Percentiles rank a stretch among this genome's conserved stretches.
phyloP scores from a whole-genome alignment of 2,888 invertebrate species.

The Drosophila hamatofila region DNA sequence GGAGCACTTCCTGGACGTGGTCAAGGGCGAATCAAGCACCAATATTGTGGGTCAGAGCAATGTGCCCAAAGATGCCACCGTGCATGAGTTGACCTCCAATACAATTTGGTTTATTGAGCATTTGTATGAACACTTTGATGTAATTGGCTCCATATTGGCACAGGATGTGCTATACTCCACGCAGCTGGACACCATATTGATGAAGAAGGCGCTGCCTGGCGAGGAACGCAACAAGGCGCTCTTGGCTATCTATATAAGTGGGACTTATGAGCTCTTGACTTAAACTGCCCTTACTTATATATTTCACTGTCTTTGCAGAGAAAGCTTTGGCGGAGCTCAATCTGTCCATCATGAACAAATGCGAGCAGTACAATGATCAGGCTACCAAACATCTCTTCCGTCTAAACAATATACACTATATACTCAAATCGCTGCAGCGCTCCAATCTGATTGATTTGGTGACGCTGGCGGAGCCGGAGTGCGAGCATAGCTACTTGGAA shows the following conservation, averaged over 20 bases:
- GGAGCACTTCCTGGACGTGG: constrained; percentile 96
- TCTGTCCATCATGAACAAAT: constrained; percentile 94
- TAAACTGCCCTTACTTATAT: background rate
- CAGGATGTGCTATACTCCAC: constrained; percentile 87
- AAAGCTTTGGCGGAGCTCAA: constrained; percentile 96
- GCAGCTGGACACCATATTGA: constrained; percentile 86
- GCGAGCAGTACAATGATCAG: constrained; percentile 95
- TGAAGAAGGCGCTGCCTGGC: constrained; percentile 85
- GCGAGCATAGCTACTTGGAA: constrained; percentile 93
- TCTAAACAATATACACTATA: constrained; percentile 97
- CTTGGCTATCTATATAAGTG: constrained; percentile 93
- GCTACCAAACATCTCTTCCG: constrained; percentile 95
- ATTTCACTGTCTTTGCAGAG: constrained; percentile 86
- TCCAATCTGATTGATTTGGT: constrained; percentile 94
- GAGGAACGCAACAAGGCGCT: constrained; percentile 88
- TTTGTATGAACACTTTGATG: constrained; percentile 91
- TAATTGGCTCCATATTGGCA: constrained; percentile 88
- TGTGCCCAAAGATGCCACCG: constrained; percentile 97
- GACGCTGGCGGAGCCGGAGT: constrained; percentile 92
- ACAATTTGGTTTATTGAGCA: constrained; percentile 97
- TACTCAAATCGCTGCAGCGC: constrained; percentile 95
- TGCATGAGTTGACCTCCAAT: constrained; percentile 97
- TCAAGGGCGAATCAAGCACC: constrained; percentile 91
- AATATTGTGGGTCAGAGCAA: constrained; percentile 88
- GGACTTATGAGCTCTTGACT: constrained; percentile 73